Conservation (phyloP, 2,113 vertebrate species). For the Nestor notabilis region DNA sequence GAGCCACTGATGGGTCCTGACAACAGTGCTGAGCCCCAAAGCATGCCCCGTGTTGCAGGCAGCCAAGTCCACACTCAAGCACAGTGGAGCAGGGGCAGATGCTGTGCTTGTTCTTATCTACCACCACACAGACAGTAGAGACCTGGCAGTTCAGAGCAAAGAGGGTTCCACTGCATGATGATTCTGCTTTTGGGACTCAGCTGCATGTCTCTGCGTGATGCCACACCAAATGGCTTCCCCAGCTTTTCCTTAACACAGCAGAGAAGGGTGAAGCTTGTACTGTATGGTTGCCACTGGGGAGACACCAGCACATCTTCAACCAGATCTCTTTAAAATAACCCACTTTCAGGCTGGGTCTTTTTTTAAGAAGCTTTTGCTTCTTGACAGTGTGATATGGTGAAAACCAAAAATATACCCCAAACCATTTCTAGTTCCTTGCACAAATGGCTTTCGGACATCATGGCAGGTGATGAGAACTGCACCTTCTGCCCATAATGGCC, state of each 20-base stretch:
- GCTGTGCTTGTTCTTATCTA: not conserved
- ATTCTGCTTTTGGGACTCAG: not conserved
- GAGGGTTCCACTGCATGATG: not conserved
- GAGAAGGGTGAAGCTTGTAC: not conserved
- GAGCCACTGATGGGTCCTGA: not conserved
- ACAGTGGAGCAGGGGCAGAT: not conserved
- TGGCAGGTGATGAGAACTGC: not conserved
- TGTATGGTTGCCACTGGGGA: not conserved
- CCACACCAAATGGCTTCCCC: not conserved
- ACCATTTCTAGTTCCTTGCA: not conserved
- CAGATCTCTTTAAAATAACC: not conserved
- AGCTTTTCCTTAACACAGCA: not conserved
- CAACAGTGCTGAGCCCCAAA: not conserved
- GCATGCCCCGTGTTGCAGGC: fast-evolving
- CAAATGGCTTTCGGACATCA: not conserved
- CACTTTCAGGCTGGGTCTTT: not conserved
- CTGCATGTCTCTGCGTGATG: not conserved
- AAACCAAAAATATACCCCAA: not conserved
- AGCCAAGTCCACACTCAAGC: not conserved
- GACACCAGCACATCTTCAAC: not conserved
- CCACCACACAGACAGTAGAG: not conserved
- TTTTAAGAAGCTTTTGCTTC: not conserved
- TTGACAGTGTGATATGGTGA: not conserved
- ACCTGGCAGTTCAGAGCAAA: not conserved
- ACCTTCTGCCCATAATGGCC: not conserved